Percentiles rank a stretch among this genome's conserved stretches.
Conservation (phyloP, 2,113 vertebrate species). For the Sapajus apella region DNA sequence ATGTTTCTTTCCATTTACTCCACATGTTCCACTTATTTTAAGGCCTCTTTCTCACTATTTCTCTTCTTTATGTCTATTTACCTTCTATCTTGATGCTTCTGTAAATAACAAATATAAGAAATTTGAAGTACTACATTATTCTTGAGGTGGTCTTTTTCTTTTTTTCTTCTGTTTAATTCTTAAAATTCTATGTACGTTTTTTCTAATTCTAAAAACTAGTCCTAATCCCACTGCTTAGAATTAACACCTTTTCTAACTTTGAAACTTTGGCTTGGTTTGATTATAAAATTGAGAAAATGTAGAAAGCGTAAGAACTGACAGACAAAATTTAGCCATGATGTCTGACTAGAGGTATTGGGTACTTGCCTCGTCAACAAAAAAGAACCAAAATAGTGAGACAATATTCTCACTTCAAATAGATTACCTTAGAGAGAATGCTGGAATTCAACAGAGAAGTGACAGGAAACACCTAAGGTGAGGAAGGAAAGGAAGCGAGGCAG, state of each 20-base stretch:
- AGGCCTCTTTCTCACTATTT: not conserved
- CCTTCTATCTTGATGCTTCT: not conserved
- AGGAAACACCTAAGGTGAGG: not conserved
- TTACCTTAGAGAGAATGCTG: not conserved
- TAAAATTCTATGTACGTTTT: not conserved
- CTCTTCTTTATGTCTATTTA: not conserved
- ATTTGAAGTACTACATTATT: not conserved
- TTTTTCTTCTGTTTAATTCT: not conserved
- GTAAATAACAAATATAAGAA: not conserved
- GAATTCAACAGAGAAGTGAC: not conserved
- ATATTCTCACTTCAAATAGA: not conserved
- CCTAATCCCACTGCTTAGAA: not conserved
- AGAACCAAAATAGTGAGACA: not conserved
- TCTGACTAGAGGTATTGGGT: not conserved
- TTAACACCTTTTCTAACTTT: slow-evolving; percentile 27
- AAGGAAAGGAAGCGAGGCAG: not conserved
- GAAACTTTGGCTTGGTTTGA: not conserved
- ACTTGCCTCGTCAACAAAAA: not conserved
- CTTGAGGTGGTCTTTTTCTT: not conserved
- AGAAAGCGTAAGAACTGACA: not conserved
- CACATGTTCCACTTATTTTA: not conserved
- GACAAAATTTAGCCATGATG: not conserved
- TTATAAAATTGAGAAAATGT: not conserved
- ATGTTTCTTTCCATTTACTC: not conserved
- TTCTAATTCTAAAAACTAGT: not conserved